Evolutionary conservation across 2,888 invertebrate species (phyloP).

Genomic region (Melanostoma mellinum): DNA sequence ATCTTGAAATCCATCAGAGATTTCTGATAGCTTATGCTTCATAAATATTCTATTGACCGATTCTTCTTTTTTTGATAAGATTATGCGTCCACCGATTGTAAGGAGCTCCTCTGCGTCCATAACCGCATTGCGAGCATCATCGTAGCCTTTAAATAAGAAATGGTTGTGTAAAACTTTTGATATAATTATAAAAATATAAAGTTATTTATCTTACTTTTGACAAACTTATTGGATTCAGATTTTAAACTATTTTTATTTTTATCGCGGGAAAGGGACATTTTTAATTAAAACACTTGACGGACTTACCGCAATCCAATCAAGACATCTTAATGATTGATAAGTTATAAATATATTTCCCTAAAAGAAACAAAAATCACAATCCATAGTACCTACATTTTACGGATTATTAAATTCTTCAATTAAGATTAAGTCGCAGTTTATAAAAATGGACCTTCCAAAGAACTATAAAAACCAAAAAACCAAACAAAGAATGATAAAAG

Average conservation of each 20-base stretch:
- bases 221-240: slow-evolving; percentile 1
- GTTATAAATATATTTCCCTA: too few relatives aligned
- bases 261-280: too few relatives aligned
- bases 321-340: slow-evolving; percentile 8
- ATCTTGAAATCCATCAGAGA: slow-evolving; percentile 76
- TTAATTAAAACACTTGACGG: too few relatives aligned
- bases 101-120: slow-evolving; percentile 78
- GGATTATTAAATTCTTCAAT: too few relatives aligned
- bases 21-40: slow-evolving; percentile 78
- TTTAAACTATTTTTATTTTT: too few relatives aligned
- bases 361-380: too few relatives aligned
- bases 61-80: slow-evolving; percentile 76
- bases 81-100: slow-evolving; percentile 78
- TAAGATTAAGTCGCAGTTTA: too few relatives aligned
- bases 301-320: too few relatives aligned
- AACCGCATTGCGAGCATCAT: slow-evolving; percentile 78
- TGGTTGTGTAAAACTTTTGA: background rate
- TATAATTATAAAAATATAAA: background rate
- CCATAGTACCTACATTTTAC: too few relatives aligned
- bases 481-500: too few relatives aligned
- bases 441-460: too few relatives aligned
- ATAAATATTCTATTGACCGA: slow-evolving; percentile 78
- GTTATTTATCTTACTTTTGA: slow-evolving; percentile 23
- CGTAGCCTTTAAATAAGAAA: slow-evolving; percentile 75
- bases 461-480: too few relatives aligned